A percentile compares a stretch with the other conserved stretches of the same genome.
Evolutionary conservation across 2,113 vertebrate species (phyloP).

Genomic region (Syngnathus floridae): DNA sequence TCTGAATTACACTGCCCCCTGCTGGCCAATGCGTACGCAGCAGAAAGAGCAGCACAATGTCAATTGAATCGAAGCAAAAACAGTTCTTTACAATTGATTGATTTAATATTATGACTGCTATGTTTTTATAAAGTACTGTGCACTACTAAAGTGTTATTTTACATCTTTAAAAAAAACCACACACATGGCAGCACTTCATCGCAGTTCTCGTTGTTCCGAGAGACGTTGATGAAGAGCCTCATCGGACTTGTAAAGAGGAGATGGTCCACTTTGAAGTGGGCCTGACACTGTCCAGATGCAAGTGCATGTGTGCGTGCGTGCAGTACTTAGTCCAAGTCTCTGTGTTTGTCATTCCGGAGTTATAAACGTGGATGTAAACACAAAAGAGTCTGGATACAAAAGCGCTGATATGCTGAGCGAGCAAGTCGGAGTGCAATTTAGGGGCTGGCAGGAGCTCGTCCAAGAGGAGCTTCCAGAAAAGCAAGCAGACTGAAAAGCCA

Average conservation of each 20-base stretch:
- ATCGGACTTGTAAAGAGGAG: constrained; percentile 66
- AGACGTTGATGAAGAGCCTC: constrained; percentile 68
- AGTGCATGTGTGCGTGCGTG: constrained; percentile 12
- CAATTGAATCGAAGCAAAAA: neutral
- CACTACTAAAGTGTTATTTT: too few relatives aligned
- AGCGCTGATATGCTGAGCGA: neutral
- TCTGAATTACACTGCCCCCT: neutral
- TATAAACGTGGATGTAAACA: constrained; percentile 69
- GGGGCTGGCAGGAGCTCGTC: neutral
- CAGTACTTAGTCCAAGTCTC: neutral
- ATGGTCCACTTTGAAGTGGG: constrained; percentile 70
- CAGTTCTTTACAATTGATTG: too few relatives aligned
- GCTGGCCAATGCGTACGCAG: neutral
- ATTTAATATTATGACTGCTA: too few relatives aligned
- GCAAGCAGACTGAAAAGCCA: too few relatives aligned
- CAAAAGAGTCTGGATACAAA: constrained; percentile 26
- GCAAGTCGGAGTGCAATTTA: neutral
- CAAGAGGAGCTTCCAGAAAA: too few relatives aligned
- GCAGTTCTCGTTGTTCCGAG: neutral
- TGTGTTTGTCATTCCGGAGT: constrained; percentile 50
- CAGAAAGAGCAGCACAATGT: neutral
- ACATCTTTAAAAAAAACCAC: neutral
- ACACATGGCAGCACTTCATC: constrained; percentile 7
- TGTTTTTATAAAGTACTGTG: too few relatives aligned
- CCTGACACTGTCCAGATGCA: constrained; percentile 65